Evolutionary conservation across 1,140 invertebrate genomes (phyloP), one percentile per base, ranked within the genome.

Genomic region (Cotesia vestalis): DNA sequence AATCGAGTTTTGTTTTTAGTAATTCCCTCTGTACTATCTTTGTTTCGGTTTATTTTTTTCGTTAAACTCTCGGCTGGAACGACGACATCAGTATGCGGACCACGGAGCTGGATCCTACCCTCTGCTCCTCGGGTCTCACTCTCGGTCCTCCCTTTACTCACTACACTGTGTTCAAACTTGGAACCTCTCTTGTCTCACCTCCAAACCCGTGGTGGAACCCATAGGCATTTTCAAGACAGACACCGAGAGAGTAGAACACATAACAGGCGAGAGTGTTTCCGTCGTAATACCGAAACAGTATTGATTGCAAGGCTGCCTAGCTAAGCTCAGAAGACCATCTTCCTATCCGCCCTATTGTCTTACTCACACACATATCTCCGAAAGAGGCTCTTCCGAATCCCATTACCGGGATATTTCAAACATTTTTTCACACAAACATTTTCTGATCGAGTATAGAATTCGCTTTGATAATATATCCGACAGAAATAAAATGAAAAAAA

Each of bases 221-320:
- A 38, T 64, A 83, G 82, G 82, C 80, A 79, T 82, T 85, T 86
- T 79, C 76, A 78, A 78, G 66, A 76, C 17, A 62, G 38, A 12
- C 5, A 53, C 34, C 2, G 27, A 34, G 34, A 68, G 52, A 55
- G 14, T 57, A 27, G 53, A 17, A 69, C 36, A 69, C 12, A 38
- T 8, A 60, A 36, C 34, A 34, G 69, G 73, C 63, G 72, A 81
- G 83, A 84, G 82, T 85, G 81, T 86, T 85, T 86, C 84, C 81
- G 83, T 77, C 79, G 85, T 84, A 85, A 87, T 85, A 81, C 82
- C 81, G 83, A 86, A 85, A 84, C 81, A 83, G 84, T 85, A 87
- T 87, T 87, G 84, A 87, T 86, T 87, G 85, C 84, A 80, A 46
- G 79, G 57, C 77, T 72, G 74, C 73, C 79, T 76, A 74, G 79